Base-by-base conservation (phyloP, 2,888 invertebrate species). In the Rotaria macrura region DNA sequence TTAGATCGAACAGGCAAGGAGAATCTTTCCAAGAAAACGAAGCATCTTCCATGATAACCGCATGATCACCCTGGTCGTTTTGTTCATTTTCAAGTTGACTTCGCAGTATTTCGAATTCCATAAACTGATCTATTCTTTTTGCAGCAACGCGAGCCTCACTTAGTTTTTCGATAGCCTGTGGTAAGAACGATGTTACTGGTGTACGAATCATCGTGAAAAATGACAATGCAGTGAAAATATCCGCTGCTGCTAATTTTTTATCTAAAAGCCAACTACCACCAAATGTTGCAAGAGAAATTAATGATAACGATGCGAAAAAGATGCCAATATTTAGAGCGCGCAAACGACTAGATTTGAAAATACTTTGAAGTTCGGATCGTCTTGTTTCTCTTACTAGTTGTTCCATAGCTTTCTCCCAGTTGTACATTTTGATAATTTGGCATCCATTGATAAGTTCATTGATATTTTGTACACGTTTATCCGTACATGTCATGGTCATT, bases 361-460 rank as follows among this genome's bases (percentile, higher is more conserved):
- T 7, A 9, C 9, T 55, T 2, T 25, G n/a, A 55, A 55, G 55
- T 55, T 55, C 55, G n/a, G 6, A 6, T 55, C 3, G 55, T 5
- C 55, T 25, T 55, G 55, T 55, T 55, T 55, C 20, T n/a, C 10
- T 6, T 20, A 55, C 55, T 55, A 25, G 55, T 55, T 55, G 93
- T 87, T 94, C 94, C 89, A 97, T 96, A 0, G 96, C 95, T 88
- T 94, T 94, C 90, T 97, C 97, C 93, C 97, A 97, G 6, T 96
- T 95, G 90, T 96, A 97, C 96, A 97, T 96, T 92, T 97, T 97
- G 88, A 97, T 95, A 4, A 96, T 95, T 92, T 96, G 94, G 91
- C 98, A 96, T 84, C 96, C 97, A 86, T 93, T 93, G 87, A 97
- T 94, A 88, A 97, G 94, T 92, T 98, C 97, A 90, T 95, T 95